Percentiles rank a stretch among this genome's conserved stretches.
These are phyloP conservation scores for Brachionus manjavacas DNA, from an alignment of 1,140 invertebrate species.

Conservation along the genomic window DNA sequence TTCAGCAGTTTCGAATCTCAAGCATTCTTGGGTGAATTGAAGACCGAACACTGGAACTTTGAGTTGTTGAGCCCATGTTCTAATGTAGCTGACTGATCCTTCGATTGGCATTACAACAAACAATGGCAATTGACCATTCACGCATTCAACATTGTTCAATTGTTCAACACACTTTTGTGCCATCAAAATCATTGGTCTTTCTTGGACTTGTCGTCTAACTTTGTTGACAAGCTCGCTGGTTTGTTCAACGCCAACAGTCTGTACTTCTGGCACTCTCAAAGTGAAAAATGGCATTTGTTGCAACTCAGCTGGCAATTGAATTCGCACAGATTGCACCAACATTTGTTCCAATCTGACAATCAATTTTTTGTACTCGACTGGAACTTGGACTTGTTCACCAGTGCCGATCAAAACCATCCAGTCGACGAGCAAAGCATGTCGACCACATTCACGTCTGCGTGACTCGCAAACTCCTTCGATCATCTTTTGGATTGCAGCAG, in stretches of 20 bases:
- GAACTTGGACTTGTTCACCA: neutral
- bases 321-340: neutral
- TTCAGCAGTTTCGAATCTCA: conserved; percentile 15
- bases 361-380: neutral
- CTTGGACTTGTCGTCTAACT: conserved; percentile 7
- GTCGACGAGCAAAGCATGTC: conserved; percentile 3
- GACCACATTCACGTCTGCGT: neutral
- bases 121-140: conserved; percentile 14
- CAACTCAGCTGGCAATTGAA: conserved; percentile 12
- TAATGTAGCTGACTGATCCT: neutral
- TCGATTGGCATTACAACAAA: conserved; percentile 25
- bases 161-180: neutral
- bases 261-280: neutral
- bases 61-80: conserved; percentile 20
- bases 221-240: neutral
- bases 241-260: neutral
- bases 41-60: conserved; percentile 19
- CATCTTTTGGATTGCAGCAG: neutral
- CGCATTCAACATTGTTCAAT: conserved; percentile 14
- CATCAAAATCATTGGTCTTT: neutral
- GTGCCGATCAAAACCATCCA: neutral
- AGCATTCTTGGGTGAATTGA: neutral
- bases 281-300: neutral
- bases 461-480: neutral
- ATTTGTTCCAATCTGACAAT: neutral